Base-by-base conservation (phyloP, 1,140 invertebrate genomes). In the Ephestia elutella region DNA sequence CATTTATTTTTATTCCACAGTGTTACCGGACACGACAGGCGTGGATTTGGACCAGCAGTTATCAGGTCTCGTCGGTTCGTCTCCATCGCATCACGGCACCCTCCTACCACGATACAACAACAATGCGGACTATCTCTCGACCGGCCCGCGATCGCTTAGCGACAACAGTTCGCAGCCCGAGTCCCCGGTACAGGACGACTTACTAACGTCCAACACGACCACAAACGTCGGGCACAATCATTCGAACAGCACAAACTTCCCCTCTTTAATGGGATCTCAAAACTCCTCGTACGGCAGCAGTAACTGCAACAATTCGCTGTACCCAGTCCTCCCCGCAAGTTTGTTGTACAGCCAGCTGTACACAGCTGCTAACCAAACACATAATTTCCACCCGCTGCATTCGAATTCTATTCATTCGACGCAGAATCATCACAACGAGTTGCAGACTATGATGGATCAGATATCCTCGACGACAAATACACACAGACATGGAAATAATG, bases 311-410 rank as follows among this genome's bases (percentile, higher is more conserved):
- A 92, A 93, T 63, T 93, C 92, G 0, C 80, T 93, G 0, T 93
- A 93, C 72, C 93, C 93, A 0, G 93, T 95, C 0, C 82, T 96
- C 44, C 94, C 95, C 0, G 92, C 93, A 10, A 95, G 94, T 72
- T 90, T 96, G 56, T 87, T 96, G 5, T 96, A 96, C 84, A 95
- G 95, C 13, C 94, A 96, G 73, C 83, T 96, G 15, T 96, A 96
- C 60, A 93, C 93, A 1, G 92, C 92, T 15, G 93, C 93, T 28
- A 94, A 94, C 73, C 94, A 95, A 73, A 92, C 93, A 50, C 94
- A 94, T 64, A 93, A 94, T 67, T 93, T 93, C 65, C 92, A 93
- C 69, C 92, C 92, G 20, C 64, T 91, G 25, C 92, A 93, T 72
- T 90, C 92, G n/a, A 90, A 93, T 68, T 90, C 91, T 18, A 87